Evolutionary conservation across 92 coral and sea anemone species (phyloP).

Genomic region (Porites divaricata): DNA sequence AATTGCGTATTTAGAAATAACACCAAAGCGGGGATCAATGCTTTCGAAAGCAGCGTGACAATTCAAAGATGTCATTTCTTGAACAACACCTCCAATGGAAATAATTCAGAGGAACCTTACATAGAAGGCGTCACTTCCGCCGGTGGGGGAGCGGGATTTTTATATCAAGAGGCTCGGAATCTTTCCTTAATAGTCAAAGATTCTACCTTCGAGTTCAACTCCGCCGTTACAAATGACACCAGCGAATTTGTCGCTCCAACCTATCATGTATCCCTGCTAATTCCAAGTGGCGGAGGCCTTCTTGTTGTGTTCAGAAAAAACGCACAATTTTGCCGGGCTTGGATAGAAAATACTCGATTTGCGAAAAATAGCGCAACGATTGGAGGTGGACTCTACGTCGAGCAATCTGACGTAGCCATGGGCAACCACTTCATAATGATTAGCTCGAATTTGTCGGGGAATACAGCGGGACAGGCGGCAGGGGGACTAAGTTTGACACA

Average conservation of each 20-base stretch:
- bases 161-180: constrained; percentile 28
- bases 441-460: constrained; percentile 34
- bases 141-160: constrained; percentile 69
- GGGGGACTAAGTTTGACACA: constrained; percentile 77
- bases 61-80: constrained; percentile 60
- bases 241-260: constrained; percentile 63
- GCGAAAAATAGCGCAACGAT: constrained; percentile 72
- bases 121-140: constrained; percentile 53
- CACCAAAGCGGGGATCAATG: constrained; percentile 69
- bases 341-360: constrained; percentile 50
- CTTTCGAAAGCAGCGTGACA: constrained; percentile 70
- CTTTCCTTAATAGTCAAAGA: constrained; percentile 45
- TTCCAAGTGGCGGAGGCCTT: constrained; percentile 68
- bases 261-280: constrained; percentile 42
- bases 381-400: constrained; percentile 84
- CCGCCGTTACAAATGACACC: constrained; percentile 69
- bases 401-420: constrained; percentile 46
- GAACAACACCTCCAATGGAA: constrained; percentile 67
- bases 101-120: constrained; percentile 30
- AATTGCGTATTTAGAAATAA: constrained; percentile 75
- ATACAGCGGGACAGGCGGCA: constrained; percentile 81
- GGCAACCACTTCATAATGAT: constrained; percentile 44
- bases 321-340: constrained; percentile 45
- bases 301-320: constrained; percentile 42
- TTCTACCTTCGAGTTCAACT: constrained; percentile 59